Evolutionary conservation across 2,113 vertebrate genomes (phyloP).

Genomic region (Shinisaurus crocodilurus): DNA sequence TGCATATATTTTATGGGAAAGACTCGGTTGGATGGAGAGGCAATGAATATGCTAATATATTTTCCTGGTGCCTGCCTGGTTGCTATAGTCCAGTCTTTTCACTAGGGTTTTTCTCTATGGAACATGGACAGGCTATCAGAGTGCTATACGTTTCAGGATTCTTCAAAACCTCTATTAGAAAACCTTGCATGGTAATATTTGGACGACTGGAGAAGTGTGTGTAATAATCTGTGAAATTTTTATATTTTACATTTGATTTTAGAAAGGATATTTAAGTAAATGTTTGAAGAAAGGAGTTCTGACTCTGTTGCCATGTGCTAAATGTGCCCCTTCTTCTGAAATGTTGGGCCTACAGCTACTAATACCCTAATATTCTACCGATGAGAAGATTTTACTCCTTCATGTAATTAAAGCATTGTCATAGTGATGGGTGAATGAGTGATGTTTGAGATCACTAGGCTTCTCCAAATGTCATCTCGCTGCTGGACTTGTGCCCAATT

Average conservation of each 20-base stretch:
- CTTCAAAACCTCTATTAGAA: constrained; percentile 35
- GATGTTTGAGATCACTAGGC: too few relatives aligned
- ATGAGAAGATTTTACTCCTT: background rate
- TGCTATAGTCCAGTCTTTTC: constrained; percentile 44
- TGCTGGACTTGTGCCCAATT: too few relatives aligned
- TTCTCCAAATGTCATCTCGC: too few relatives aligned
- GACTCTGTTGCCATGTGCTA: background rate
- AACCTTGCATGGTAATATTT: constrained; percentile 17
- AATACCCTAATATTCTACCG: background rate
- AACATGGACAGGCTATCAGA: constrained; percentile 14
- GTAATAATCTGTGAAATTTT: background rate
- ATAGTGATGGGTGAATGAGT: too few relatives aligned
- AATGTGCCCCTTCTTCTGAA: background rate
- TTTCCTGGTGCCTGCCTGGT: constrained; percentile 56
- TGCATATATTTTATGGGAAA: constrained; percentile 71
- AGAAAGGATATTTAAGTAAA: background rate
- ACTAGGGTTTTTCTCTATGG: constrained; percentile 52
- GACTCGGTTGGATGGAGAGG: constrained; percentile 63
- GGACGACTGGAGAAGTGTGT: constrained; percentile 22
- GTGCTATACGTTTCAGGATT: constrained; percentile 28
- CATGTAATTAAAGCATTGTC: background rate
- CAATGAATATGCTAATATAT: constrained; percentile 67
- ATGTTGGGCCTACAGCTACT: background rate
- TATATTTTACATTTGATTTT: background rate
- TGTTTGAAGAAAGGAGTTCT: constrained; percentile 19